Conservation (phyloP, 2,797 vertebrate genomes). For the Hoplostethus atlanticus region DNA sequence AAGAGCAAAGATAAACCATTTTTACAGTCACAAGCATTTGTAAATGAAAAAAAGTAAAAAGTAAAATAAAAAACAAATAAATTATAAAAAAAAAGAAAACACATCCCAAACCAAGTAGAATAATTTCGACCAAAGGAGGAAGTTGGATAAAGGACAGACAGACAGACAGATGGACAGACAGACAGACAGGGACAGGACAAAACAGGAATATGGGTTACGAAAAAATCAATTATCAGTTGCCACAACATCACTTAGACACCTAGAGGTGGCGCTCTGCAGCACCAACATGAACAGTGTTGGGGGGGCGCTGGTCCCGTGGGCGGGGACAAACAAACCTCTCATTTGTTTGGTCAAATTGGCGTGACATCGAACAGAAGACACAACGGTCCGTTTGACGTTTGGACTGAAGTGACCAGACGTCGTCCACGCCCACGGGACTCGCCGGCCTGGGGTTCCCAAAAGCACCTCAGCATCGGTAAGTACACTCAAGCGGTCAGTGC, state of each 20-base stretch:
- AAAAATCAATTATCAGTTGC: conserved; percentile 77
- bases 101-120: conserved; percentile 64
- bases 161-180: conserved; percentile 66
- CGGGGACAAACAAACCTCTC: background rate
- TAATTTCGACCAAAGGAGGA: conserved; percentile 67
- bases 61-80: conserved; percentile 29
- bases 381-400: background rate
- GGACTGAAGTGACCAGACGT: background rate
- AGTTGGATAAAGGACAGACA: conserved; percentile 64
- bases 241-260: conserved; percentile 70
- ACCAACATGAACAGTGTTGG: conserved; percentile 33
- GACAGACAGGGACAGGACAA: conserved; percentile 85
- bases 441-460: conserved; percentile 56
- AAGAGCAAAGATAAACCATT: conserved; percentile 68
- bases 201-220: conserved; percentile 87
- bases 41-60: conserved; percentile 64
- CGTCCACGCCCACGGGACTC: conserved; percentile 50
- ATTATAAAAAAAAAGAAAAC: conserved; percentile 43
- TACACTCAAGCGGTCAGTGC: conserved; percentile 10
- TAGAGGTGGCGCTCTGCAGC: conserved; percentile 47
- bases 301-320: conserved; percentile 46
- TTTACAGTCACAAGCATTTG: conserved; percentile 72
- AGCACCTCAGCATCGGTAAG: conserved; percentile 4
- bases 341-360: too few species aligned
- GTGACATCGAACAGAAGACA: too few species aligned